Conservation (phyloP, 2,797 vertebrate genomes). For the Poliocrania exsul region DNA sequence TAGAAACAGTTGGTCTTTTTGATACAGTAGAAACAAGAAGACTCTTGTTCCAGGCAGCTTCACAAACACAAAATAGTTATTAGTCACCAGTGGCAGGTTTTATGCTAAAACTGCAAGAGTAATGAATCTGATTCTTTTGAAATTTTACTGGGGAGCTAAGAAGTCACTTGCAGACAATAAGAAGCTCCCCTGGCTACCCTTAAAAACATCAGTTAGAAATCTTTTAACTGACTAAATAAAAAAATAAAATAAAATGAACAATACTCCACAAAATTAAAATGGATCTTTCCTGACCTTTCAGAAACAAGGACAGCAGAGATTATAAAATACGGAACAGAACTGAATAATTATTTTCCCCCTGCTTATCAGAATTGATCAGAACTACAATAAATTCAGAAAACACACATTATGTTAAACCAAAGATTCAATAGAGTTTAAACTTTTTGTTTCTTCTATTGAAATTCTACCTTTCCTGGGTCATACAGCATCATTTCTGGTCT, state of each 20-base stretch:
- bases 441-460: not conserved
- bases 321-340: not conserved
- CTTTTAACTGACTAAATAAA: not conserved
- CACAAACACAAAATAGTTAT: not conserved
- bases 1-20: not conserved
- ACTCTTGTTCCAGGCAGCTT: not conserved
- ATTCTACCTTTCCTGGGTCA: not conserved
- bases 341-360: not conserved
- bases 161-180: not conserved
- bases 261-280: not conserved
- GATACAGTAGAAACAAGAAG: not conserved
- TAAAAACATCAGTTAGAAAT: not conserved
- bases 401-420: not conserved
- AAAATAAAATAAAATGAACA: not conserved
- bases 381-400: not conserved
- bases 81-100: not conserved
- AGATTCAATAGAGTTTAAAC: not conserved
- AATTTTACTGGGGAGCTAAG: not conserved
- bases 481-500: not conserved
- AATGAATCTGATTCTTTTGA: not conserved
- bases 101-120: not conserved
- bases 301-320: not conserved
- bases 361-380: not conserved
- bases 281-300: not conserved
- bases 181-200: not conserved